A percentile compares a stretch with the other conserved stretches of the same genome.
Conservation (phyloP, 2,888 invertebrate species). For the Pachycephus smyrnensis region DNA sequence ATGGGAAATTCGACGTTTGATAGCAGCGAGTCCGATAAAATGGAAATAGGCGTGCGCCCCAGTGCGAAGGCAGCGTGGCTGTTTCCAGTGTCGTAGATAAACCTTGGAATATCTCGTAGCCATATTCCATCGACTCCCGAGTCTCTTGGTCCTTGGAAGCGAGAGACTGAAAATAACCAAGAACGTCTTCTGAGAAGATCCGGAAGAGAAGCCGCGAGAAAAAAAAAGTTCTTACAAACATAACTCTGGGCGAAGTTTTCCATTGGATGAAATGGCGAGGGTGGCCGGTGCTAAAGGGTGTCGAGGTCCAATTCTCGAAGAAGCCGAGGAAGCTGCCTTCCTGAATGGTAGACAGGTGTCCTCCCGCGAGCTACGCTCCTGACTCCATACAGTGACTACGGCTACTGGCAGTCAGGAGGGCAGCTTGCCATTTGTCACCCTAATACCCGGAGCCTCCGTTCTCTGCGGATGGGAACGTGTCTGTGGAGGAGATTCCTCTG, state of each 20-base stretch:
- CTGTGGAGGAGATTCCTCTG: constrained; percentile 4
- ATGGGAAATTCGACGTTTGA: constrained; percentile 43
- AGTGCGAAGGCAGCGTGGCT: neutral
- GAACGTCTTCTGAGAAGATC: neutral
- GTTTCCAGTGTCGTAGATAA: neutral
- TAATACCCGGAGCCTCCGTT: constrained; percentile 28
- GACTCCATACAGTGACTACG: neutral
- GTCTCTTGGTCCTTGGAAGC: neutral
- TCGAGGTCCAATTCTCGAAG: neutral
- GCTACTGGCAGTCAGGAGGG: constrained; percentile 12
- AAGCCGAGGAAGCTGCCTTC: neutral
- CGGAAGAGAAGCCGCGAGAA: neutral
- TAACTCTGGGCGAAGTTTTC: neutral
- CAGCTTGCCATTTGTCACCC: constrained; percentile 36
- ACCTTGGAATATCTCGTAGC: neutral
- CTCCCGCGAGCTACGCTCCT: constrained; percentile 4
- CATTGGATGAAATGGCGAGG: neutral
- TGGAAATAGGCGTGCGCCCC: constrained; percentile 40
- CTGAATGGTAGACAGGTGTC: neutral
- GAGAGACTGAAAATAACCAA: neutral
- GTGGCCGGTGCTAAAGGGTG: neutral
- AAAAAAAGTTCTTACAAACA: neutral
- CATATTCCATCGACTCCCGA: neutral
- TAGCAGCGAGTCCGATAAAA: constrained; percentile 42
- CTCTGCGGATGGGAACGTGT: neutral